Base-by-base conservation (phyloP, 2,113 vertebrate genomes). In the Osmerus mordax region DNA sequence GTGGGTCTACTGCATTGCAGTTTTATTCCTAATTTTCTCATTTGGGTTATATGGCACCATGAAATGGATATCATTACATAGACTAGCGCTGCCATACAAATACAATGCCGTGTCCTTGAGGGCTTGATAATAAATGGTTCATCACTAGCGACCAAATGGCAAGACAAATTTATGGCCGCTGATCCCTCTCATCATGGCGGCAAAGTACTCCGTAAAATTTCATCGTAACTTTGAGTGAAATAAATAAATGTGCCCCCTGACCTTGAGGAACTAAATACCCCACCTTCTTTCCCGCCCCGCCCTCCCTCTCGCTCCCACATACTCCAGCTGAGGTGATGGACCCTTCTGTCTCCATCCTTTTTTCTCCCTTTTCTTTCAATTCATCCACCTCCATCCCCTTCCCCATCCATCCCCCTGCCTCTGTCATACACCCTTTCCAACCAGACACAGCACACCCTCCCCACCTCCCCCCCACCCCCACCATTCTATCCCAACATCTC, bases 181-280 rank as follows among this genome's bases (percentile, higher is more conserved):
- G 75, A 21, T 47, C 21, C 71, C 70, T 59, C 70, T 78, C 75
- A 73, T 83, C 78, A 81, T 83, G 83, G 85, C 78, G 75, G 80
- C 75, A 82, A 78, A 66, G 71, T 56, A 75, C 74, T 47, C 41
- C 41, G 90, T 91, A 92, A 93, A 87, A 92, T 91, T 90, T 91
- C 89, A 91, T 91, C 90, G 90, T 92, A 92, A 92, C 91, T 92
- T 91, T 83, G 84, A 81, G 80, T 79, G 89, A 92, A 91, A 93
- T 47, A 29, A 63, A 52, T 29, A 64, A 11, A 13, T 29, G 15
- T 66, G 63, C 61, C 73, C 54, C 25, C 28, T 74, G 82, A 87
- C 80, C 84, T 86, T 83, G 70, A 82, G 61, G 54, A 25, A n/a
- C 47, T 60, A 28, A n/a, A 25, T 19, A 28, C 23, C 28, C 77